Evolutionary conservation across 2,797 vertebrate genomes (phyloP).

Genomic region (Myioborus miniatus): DNA sequence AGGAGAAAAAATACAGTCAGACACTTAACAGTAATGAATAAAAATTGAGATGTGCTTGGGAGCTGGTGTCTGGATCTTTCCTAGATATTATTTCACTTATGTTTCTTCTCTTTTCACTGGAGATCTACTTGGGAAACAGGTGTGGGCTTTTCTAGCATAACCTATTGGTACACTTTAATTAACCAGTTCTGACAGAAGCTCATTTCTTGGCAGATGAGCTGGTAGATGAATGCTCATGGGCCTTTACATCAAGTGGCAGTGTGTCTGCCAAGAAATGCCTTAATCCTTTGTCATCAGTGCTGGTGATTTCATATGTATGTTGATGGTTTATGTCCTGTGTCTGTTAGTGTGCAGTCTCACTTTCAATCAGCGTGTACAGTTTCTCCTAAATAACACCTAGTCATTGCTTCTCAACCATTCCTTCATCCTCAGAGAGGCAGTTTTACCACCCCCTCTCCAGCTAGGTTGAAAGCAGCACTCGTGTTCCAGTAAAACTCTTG

Average conservation of each 20-base stretch:
- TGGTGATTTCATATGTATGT: background rate
- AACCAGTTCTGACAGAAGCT: background rate
- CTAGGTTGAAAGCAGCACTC: background rate
- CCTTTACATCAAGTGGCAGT: background rate
- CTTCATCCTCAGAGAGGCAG: background rate
- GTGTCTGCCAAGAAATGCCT: background rate
- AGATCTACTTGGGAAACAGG: background rate
- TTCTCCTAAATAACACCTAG: background rate
- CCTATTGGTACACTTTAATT: background rate
- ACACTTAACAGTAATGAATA: background rate
- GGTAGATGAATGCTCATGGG: background rate
- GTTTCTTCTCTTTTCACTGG: background rate
- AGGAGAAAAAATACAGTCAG: accelerated
- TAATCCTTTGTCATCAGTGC: background rate
- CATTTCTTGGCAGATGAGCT: background rate
- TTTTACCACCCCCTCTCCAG: background rate
- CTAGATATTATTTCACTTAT: background rate
- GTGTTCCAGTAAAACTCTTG: background rate
- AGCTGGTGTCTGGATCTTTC: background rate
- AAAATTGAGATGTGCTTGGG: background rate
- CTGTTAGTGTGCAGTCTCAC: background rate
- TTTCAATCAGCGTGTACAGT: background rate
- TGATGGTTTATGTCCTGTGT: background rate
- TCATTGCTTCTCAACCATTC: background rate
- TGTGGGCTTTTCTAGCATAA: background rate